These are phyloP conservation scores for Tetramorium parvispinum DNA, from an alignment of 1,140 invertebrate genomes.

Conservation along the genomic window DNA sequence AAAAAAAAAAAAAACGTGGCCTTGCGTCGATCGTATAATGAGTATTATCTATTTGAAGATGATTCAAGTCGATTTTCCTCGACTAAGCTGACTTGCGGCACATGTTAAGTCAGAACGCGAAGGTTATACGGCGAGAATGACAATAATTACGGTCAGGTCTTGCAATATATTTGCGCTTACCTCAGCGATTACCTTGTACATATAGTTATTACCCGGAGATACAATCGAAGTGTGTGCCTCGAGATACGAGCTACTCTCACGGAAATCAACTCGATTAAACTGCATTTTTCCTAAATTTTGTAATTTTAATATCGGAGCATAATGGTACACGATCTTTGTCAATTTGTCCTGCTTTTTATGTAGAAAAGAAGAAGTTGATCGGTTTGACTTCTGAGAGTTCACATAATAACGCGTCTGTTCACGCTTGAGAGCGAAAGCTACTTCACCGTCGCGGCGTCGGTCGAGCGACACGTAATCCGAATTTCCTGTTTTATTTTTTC, in stretches of 20 bases:
- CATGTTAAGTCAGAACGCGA: background rate
- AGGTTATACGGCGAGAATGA: background rate
- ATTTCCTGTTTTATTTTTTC: conserved; percentile 1
- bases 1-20: background rate
- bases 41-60: background rate
- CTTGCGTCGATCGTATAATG: background rate
- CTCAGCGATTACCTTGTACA: conserved; percentile 3
- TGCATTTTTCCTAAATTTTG: background rate
- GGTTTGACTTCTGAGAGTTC: background rate
- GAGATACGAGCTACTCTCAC: background rate
- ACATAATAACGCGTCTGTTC: background rate
- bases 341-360: background rate
- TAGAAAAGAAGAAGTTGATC: background rate
- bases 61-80: background rate
- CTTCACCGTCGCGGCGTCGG: background rate
- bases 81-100: background rate
- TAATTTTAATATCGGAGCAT: background rate
- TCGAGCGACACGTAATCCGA: background rate
- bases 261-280: background rate
- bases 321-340: background rate
- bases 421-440: conserved; percentile 19
- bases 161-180: conserved; percentile 10
- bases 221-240: background rate
- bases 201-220: conserved; percentile 4
- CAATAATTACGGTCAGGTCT: background rate